Evolutionary conservation across 2,797 vertebrate species (phyloP).

Genomic region (Stomatorhinus walkeri): DNA sequence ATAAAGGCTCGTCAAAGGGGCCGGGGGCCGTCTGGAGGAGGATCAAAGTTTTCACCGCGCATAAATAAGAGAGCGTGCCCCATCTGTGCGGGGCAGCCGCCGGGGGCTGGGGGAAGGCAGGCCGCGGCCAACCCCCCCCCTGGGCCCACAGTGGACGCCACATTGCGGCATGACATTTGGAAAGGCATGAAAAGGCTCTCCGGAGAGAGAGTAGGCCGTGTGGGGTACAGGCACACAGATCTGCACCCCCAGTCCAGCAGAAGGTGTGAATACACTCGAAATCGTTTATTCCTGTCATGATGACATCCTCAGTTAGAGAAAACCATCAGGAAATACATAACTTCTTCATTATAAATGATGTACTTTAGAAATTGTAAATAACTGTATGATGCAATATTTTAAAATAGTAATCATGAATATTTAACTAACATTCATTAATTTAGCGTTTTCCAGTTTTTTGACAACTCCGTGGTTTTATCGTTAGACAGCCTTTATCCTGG

Average conservation of each 20-base stretch:
- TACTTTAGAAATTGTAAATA: neutral
- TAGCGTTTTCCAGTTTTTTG: neutral
- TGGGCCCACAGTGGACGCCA: neutral
- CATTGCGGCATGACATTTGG: slow-evolving; percentile 12
- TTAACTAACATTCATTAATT: neutral
- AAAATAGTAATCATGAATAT: neutral
- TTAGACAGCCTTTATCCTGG: neutral
- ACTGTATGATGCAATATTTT: neutral
- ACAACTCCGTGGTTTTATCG: neutral
- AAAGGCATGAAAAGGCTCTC: slow-evolving; percentile 17
- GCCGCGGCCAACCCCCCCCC: neutral
- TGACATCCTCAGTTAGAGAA: neutral
- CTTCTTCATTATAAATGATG: neutral
- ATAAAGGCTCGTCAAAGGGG: neutral
- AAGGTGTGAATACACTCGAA: neutral
- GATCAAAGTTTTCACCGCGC: slow-evolving; percentile 39
- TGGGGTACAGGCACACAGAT: neutral
- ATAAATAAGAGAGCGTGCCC: slow-evolving; percentile 36
- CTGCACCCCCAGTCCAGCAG: neutral
- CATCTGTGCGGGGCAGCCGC: slow-evolving; percentile 29
- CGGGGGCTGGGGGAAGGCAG: slow-evolving; percentile 11
- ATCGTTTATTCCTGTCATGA: neutral
- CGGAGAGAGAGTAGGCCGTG: neutral
- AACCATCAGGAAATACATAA: neutral
- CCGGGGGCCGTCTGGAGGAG: slow-evolving; percentile 24